phyloP scores from a whole-genome alignment of 2,797 vertebrate species.

The Lithobates pipiens region DNA sequence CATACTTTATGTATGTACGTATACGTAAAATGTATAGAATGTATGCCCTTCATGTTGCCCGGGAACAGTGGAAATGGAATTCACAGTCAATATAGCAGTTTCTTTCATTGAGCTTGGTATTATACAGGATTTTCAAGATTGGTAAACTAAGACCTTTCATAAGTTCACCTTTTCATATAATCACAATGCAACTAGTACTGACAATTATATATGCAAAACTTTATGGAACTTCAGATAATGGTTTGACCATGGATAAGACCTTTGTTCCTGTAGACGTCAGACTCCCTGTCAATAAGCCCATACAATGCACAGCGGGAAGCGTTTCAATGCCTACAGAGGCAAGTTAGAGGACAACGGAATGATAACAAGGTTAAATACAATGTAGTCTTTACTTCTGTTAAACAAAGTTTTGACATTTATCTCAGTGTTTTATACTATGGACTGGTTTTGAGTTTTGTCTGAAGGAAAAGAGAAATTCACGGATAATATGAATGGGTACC shows the following conservation, averaged over 20 bases:
- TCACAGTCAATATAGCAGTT: not conserved
- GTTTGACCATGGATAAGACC: slow-evolving; percentile 1
- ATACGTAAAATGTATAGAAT: not conserved
- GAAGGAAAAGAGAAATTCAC: too few species aligned
- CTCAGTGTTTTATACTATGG: not conserved
- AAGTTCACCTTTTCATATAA: not conserved
- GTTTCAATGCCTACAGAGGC: not conserved
- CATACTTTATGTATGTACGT: too few species aligned
- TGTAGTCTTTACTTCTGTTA: not conserved
- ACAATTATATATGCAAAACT: not conserved
- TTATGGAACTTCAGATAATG: not conserved
- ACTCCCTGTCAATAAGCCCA: slow-evolving; percentile 1
- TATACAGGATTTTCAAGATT: too few species aligned
- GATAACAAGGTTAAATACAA: not conserved
- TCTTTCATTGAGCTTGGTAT: not conserved
- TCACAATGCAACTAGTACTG: not conserved
- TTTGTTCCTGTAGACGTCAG: not conserved
- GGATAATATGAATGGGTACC: not conserved
- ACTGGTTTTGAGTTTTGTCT: not conserved
- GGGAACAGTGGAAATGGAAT: not conserved
- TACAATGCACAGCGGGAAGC: not conserved
- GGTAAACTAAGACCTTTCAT: not conserved
- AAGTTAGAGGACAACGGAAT: not conserved
- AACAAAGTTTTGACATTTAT: not conserved
- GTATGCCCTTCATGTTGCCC: not conserved